These are phyloP conservation scores for Melanotaenia pygmaea DNA, from an alignment of 2,797 vertebrate species.

Conservation along the genomic window DNA sequence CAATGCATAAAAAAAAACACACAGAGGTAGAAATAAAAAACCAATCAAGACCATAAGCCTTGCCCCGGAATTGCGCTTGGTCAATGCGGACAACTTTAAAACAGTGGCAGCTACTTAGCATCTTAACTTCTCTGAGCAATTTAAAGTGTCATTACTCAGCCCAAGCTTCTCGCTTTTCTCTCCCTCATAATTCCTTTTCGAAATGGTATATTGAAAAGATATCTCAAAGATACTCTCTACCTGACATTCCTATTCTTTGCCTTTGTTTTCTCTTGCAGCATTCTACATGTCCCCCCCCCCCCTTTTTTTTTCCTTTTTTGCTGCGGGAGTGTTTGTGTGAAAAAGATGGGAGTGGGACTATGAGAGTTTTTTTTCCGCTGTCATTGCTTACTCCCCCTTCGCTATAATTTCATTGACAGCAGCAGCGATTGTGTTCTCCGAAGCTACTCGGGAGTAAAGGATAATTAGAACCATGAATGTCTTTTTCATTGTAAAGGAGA, in stretches of 20 bases:
- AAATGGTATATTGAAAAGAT: constrained; percentile 60
- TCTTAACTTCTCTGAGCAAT: constrained; percentile 27
- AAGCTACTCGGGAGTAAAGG: constrained; percentile 60
- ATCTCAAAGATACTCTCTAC: constrained; percentile 66
- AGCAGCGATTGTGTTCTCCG: constrained; percentile 61
- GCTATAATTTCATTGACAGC: constrained; percentile 66
- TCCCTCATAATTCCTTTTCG: constrained; percentile 55
- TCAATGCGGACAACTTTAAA: constrained; percentile 42
- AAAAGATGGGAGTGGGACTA: not conserved
- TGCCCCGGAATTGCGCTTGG: constrained; percentile 20
- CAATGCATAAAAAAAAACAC: not conserved
- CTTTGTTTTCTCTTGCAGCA: constrained; percentile 46
- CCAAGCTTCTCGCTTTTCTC: not conserved
- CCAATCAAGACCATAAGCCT: constrained; percentile 47
- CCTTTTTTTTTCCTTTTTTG: constrained; percentile 34
- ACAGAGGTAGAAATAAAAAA: constrained; percentile 41
- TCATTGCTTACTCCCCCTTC: constrained; percentile 46
- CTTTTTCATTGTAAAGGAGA: constrained; percentile 61
- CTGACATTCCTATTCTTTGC: constrained; percentile 46
- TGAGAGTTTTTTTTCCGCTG: constrained; percentile 31
- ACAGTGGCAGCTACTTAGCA: constrained; percentile 3
- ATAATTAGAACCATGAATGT: constrained; percentile 74
- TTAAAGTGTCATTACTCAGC: constrained; percentile 47
- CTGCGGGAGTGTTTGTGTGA: not conserved
- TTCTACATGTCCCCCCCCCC: constrained; percentile 21